These are phyloP conservation scores for Drosophila athabasca DNA, from an alignment of 1,140 invertebrate species.

Conservation along the genomic window DNA sequence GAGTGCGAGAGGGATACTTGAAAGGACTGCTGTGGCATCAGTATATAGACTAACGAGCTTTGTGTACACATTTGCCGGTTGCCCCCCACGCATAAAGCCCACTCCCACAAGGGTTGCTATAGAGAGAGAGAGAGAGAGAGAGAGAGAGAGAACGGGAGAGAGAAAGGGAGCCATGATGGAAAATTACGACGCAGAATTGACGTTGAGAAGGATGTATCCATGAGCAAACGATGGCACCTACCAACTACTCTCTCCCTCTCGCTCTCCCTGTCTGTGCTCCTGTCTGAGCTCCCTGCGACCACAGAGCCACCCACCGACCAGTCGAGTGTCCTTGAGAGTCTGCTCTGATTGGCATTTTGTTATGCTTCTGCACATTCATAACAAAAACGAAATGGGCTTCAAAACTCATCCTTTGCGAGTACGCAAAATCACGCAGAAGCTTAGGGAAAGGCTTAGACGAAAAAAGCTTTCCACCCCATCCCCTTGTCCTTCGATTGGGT, in stretches of 20 bases:
- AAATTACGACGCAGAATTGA: conserved; percentile 76
- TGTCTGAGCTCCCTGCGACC: background rate
- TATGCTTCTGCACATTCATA: conserved; percentile 75
- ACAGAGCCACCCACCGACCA: background rate
- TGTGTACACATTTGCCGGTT: conserved; percentile 59
- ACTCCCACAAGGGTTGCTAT: too few species aligned
- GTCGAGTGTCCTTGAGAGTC: conserved; percentile 58
- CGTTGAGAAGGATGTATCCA: conserved; percentile 43
- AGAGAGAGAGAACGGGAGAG: too few species aligned
- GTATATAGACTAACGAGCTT: conserved; percentile 46
- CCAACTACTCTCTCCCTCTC: background rate
- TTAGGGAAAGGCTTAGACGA: conserved; percentile 26
- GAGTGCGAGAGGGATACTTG: conserved; percentile 18
- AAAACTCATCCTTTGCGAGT: background rate
- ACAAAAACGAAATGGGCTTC: conserved; percentile 52
- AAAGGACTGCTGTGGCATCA: conserved; percentile 35
- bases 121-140: too few species aligned
- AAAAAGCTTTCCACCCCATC: conserved; percentile 18
- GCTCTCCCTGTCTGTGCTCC: background rate
- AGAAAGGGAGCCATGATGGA: conserved; percentile 47
- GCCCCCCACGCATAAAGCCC: background rate
- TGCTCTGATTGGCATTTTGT: conserved; percentile 64
- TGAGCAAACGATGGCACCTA: conserved; percentile 24
- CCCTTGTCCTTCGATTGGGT: conserved; percentile 5
- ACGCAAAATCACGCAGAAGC: conserved; percentile 13